Percentiles rank a stretch among this genome's conserved stretches.
These are phyloP conservation scores for Sinocyclocheilus rhinocerous DNA, from an alignment of 2,113 vertebrate genomes.

Conservation along the genomic window DNA sequence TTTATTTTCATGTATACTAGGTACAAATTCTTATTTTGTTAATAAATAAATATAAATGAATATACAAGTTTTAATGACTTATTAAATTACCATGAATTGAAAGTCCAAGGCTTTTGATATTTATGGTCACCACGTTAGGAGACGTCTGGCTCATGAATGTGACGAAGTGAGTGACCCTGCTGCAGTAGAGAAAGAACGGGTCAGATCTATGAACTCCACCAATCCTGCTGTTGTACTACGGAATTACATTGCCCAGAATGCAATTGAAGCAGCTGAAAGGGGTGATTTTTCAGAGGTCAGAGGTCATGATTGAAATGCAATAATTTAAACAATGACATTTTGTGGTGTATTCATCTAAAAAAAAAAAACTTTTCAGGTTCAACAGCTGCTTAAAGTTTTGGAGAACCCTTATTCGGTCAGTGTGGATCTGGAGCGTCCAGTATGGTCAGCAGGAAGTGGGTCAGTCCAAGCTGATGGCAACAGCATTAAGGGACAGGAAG, in stretches of 20 bases:
- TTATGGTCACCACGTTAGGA: slow-evolving; percentile 64
- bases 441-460: neutral
- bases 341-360: neutral
- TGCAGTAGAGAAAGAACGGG: slow-evolving; percentile 67
- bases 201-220: slow-evolving; percentile 77
- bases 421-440: slow-evolving; percentile 25
- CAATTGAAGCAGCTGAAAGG: slow-evolving; percentile 84
- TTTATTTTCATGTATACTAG: too few relatives aligned
- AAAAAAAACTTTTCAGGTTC: slow-evolving; percentile 51
- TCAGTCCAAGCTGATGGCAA: slow-evolving; percentile 63
- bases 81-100: neutral
- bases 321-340: neutral
- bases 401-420: slow-evolving; percentile 60
- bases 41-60: too few relatives aligned
- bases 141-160: slow-evolving; percentile 77
- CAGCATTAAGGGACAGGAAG: slow-evolving; percentile 58
- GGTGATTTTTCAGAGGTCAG: slow-evolving; percentile 87
- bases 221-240: slow-evolving; percentile 84
- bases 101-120: neutral
- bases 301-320: neutral
- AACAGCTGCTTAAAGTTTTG: slow-evolving; percentile 61
- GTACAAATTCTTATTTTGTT: too few relatives aligned
- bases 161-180: slow-evolving; percentile 51
- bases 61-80: too few relatives aligned
- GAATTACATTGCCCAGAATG: slow-evolving; percentile 91